phyloP scores from a whole-genome alignment of 2,113 vertebrate genomes.

The Salvelinus alpinus region DNA sequence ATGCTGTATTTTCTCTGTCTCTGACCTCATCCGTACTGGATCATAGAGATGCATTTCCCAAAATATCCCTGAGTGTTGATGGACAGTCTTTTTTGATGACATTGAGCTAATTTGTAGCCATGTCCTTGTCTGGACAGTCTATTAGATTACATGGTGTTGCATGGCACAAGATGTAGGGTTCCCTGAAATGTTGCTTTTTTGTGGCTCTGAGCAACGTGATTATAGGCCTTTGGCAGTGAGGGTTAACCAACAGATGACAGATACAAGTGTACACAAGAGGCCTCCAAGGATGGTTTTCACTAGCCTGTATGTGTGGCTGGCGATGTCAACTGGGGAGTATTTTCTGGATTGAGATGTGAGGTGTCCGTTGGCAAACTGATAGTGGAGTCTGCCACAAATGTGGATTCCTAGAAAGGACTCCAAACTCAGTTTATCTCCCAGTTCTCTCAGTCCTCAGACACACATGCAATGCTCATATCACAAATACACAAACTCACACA shows the following conservation, averaged over 20 bases:
- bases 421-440: not conserved
- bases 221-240: conserved; percentile 57
- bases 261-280: conserved; percentile 54
- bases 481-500: not conserved
- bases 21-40: not conserved
- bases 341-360: conserved; percentile 46
- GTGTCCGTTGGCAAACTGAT: conserved; percentile 27
- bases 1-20: not conserved
- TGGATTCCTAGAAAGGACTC: conserved; percentile 24
- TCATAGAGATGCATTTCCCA: not conserved
- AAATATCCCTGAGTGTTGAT: conserved; percentile 24
- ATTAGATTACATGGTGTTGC: conserved; percentile 50
- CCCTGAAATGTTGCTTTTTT: conserved; percentile 31
- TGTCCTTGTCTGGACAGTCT: conserved; percentile 27
- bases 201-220: conserved; percentile 45
- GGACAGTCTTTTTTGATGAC: conserved; percentile 36
- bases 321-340: conserved; percentile 40
- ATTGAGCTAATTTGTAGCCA: conserved; percentile 38
- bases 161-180: conserved; percentile 38
- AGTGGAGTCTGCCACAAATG: conserved; percentile 24
- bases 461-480: not conserved
- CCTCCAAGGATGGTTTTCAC: conserved; percentile 38
- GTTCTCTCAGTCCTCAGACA: too few relatives aligned
- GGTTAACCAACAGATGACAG: conserved; percentile 54
- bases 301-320: conserved; percentile 25